Base-by-base conservation (phyloP, 2,797 vertebrate genomes). In the Semaprochilodus insignis region DNA sequence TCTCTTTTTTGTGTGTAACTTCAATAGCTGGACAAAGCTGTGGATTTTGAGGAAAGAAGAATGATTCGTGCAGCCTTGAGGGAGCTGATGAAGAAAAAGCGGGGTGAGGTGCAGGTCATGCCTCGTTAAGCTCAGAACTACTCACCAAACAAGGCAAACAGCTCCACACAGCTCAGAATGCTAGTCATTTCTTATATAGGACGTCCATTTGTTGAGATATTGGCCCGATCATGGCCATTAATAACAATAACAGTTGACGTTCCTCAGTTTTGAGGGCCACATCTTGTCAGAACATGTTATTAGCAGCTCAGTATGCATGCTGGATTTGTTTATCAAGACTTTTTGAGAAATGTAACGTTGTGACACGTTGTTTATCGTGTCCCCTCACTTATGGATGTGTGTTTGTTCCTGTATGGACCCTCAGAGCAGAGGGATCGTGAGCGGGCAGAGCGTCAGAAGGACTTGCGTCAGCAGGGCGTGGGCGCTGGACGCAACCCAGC, bases 341-440 rank as follows among this genome's bases (percentile, higher is more conserved):
- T 1, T 25, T 51, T 72, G 70, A 70, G 40, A 70, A 48, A 70
- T n/a, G 40, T n/a, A 34, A 25, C 52, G 57, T 55, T 66, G 63
- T 62, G 72, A 63, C 40, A 55, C 34, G 16, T 40, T 44, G 69
- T 59, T 65, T 66, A 69, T 67, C 14, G 19, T 2, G 16, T 27
- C 36, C 0, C 36, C 27, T n/a, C 34, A 17, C 54, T 69, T 16
- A 44, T 17, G 31, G 63, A 36, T 31, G 63, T 17, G 55, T 71
- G 54, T 69, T 27, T 27, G n/a, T 62, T 19, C 25, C 62, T 19
- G 27, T 76, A 11, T 71, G 59, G 34, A 36, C 60, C 60, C 6
- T 83, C 92, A 99, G 97, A 97, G 27, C 97, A 97, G 90, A 92
- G 97, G 63, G 97, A 98, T 87, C 95, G 95, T 88, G 97, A 99